These are phyloP conservation scores for Erethizon dorsatum DNA, from an alignment of 2,797 vertebrate species.

Conservation along the genomic window DNA sequence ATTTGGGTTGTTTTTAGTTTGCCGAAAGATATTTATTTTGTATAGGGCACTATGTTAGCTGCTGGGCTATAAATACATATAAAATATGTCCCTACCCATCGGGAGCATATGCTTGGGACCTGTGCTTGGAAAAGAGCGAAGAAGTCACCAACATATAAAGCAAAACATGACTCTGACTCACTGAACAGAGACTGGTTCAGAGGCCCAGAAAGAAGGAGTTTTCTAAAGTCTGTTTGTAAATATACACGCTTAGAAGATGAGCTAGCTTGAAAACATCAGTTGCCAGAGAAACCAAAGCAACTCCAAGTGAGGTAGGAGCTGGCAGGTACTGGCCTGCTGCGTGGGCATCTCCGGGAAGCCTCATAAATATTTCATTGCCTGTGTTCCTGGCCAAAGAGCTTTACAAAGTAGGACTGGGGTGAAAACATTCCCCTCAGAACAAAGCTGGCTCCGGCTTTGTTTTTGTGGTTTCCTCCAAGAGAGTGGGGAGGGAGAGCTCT, in stretches of 20 bases:
- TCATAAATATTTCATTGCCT: constrained; percentile 80
- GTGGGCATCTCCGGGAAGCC: constrained; percentile 66
- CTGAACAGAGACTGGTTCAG: not conserved
- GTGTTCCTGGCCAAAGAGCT: not conserved
- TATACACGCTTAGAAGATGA: constrained; percentile 12
- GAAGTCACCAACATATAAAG: not conserved
- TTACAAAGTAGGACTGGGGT: constrained; percentile 2
- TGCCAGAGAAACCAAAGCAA: constrained; percentile 73
- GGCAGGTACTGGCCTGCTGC: constrained; percentile 48
- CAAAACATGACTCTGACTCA: constrained; percentile 48
- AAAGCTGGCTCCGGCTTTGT: constrained; percentile 69
- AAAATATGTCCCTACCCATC: not conserved
- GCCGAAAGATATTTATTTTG: constrained; percentile 22
- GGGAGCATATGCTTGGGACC: not conserved
- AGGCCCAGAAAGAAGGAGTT: not conserved
- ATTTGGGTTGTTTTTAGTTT: constrained; percentile 52
- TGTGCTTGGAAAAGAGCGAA: constrained; percentile 45
- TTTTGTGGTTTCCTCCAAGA: constrained; percentile 80
- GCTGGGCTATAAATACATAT: not conserved
- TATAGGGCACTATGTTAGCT: not conserved
- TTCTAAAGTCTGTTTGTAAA: constrained; percentile 65
- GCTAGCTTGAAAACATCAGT: constrained; percentile 64
- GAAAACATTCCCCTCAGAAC: constrained; percentile 72
- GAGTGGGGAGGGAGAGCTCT: constrained; percentile 19
- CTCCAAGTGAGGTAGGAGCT: constrained; percentile 60